Percentiles rank a stretch among this genome's conserved stretches.
Conservation (phyloP, 2,113 vertebrate species). For the Neodontobutis hainanensis region DNA sequence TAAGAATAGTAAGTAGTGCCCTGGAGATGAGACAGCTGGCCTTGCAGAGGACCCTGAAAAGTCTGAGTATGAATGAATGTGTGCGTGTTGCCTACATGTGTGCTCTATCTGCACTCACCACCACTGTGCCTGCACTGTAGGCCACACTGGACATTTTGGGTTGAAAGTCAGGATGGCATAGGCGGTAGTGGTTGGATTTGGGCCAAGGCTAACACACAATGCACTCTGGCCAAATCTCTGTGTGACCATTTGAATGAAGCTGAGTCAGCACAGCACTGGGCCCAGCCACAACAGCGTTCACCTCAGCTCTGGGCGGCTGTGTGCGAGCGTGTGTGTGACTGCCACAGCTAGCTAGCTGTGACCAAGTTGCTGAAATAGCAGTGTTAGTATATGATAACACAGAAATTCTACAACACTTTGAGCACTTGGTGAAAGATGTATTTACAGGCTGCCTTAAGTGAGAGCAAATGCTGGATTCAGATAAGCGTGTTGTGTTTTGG, state of each 20-base stretch:
- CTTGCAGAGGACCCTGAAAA: constrained; percentile 38
- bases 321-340: constrained; percentile 16
- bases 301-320: constrained; percentile 39
- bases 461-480: not conserved
- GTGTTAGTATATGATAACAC: constrained; percentile 30
- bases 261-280: constrained; percentile 61
- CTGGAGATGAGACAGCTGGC: constrained; percentile 40
- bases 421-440: constrained; percentile 7
- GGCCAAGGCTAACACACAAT: constrained; percentile 61
- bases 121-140: not conserved
- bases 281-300: constrained; percentile 53
- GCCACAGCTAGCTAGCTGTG: constrained; percentile 14
- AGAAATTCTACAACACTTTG: not conserved
- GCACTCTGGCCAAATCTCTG: constrained; percentile 45
- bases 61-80: constrained; percentile 11
- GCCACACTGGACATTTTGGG: constrained; percentile 21
- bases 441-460: not conserved
- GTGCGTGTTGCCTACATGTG: constrained; percentile 6
- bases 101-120: constrained; percentile 10
- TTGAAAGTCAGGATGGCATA: constrained; percentile 37
- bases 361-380: constrained; percentile 35
- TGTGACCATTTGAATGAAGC: constrained; percentile 68
- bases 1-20: constrained; percentile 44
- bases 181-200: constrained; percentile 60
- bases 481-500: constrained; percentile 12